Percentiles rank a stretch among this genome's conserved stretches.
Conservation (phyloP, 2,888 invertebrate species). For the Coelogynopora nodosa region DNA sequence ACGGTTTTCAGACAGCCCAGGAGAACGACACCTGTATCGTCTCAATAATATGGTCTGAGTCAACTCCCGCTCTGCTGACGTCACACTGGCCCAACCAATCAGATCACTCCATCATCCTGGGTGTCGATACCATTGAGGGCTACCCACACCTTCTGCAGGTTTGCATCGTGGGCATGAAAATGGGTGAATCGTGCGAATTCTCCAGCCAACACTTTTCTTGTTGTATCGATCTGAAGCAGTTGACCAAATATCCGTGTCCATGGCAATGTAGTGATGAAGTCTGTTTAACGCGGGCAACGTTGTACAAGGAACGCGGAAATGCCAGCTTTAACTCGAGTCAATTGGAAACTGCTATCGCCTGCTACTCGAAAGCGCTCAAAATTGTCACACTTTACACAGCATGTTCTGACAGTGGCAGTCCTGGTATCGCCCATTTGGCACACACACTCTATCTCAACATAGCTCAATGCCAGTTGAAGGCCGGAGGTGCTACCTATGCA, state of each 20-base stretch:
- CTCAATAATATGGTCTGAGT: neutral
- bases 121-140: neutral
- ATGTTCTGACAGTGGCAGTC: neutral
- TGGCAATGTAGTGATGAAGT: neutral
- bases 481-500: neutral
- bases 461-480: neutral
- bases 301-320: neutral
- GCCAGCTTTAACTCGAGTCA: neutral
- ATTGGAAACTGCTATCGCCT: neutral
- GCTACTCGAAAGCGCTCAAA: neutral
- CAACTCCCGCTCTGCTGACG: neutral
- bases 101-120: neutral
- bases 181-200: neutral
- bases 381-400: neutral
- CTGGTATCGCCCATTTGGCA: neutral
- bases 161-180: neutral
- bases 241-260: neutral
- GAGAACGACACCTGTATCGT: neutral
- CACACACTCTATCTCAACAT: conserved; percentile 9
- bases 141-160: neutral
- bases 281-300: neutral
- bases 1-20: neutral
- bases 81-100: neutral
- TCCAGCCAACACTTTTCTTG: neutral
- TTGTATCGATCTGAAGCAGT: neutral